Base-by-base conservation (phyloP, 2,113 vertebrate genomes). In the Eulacestoma nigropectus region DNA sequence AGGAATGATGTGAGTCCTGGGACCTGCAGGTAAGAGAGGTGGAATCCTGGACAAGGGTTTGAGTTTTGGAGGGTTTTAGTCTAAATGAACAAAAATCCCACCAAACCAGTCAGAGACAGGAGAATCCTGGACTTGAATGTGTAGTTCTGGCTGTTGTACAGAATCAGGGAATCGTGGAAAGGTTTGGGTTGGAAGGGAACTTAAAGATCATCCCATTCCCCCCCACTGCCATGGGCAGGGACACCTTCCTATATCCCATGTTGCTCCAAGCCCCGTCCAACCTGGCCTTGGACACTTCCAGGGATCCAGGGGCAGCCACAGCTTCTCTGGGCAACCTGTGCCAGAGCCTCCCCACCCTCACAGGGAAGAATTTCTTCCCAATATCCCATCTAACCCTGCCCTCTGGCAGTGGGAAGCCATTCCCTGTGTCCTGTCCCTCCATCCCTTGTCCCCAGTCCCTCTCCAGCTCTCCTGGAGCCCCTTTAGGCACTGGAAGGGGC, bases 231-330 rank as follows among this genome's bases (percentile, higher is more conserved):
- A 16, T 23, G 23, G 14, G 0, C 46, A 44, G 18, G 50, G 33
- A 42, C n/a, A 27, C 4, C 35, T 83, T 4, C 30, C 41, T 27
- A n/a, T 23, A 0, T 5, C 17, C 15, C 70, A 62, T 10, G 17
- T 0, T 83, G 41, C 16, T 82, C 29, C 53, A 75, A 75, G 2
- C 10, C 13, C 11, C 0, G 0, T 62, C 62, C 62, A 69, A 0
- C 25, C 41, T 68, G n/a, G 17, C 12, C 35, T 49, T 16, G 55
- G 16, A 35, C 47, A 69, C 30, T 69, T 5, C 46, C n/a, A 76
- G 17, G n/a, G 55, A 47, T 55, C 25, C 60, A 75, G 69, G 6
- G 25, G 2, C 55, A 47, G 16, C 39, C 62, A 35, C 30, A 83
- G 26, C 63, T 55, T 23, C 55, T 62, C 63, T 68, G 70, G 53